Percentiles rank a stretch among this genome's conserved stretches.
phyloP scores from a whole-genome alignment of 2,797 vertebrate genomes.

The Podarcis lilfordi region DNA sequence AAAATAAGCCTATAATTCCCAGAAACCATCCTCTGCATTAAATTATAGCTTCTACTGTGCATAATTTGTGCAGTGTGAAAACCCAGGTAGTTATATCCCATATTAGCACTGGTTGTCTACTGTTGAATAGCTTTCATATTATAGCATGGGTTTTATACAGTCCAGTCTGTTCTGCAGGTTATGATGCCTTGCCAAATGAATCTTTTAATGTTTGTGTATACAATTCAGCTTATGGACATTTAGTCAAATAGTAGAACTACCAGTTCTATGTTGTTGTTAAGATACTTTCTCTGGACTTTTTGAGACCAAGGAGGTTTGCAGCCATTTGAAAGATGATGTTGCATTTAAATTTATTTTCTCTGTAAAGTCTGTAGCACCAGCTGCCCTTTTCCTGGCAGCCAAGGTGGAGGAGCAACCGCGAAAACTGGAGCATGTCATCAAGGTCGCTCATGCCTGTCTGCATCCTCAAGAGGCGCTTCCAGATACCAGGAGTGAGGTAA shows the following conservation, averaged over 20 bases:
- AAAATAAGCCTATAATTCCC: neutral
- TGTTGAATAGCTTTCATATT: neutral
- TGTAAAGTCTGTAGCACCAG: slow-evolving; percentile 86
- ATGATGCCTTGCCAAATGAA: neutral
- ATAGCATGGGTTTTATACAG: neutral
- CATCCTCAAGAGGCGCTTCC: slow-evolving; percentile 89
- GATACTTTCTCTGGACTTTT: neutral
- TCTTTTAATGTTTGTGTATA: neutral
- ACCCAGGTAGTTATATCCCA: neutral
- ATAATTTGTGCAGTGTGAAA: neutral
- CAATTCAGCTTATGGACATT: neutral
- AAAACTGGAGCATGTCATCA: slow-evolving; percentile 94
- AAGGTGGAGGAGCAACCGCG: slow-evolving; percentile 95
- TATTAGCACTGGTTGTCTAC: neutral
- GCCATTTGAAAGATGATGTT: neutral
- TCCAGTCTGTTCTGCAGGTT: neutral
- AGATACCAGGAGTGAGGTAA: slow-evolving; percentile 90
- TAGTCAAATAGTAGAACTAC: neutral
- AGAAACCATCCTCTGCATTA: neutral
- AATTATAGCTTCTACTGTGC: neutral
- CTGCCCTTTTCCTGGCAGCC: slow-evolving; percentile 91
- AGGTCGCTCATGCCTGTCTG: slow-evolving; percentile 91
- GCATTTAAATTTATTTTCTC: neutral
- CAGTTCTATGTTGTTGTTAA: neutral
- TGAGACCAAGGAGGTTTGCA: neutral